Percentiles rank a stretch among this genome's conserved stretches.
phyloP scores from a whole-genome alignment of 1,140 invertebrate genomes.

The Drosophila saltans region DNA sequence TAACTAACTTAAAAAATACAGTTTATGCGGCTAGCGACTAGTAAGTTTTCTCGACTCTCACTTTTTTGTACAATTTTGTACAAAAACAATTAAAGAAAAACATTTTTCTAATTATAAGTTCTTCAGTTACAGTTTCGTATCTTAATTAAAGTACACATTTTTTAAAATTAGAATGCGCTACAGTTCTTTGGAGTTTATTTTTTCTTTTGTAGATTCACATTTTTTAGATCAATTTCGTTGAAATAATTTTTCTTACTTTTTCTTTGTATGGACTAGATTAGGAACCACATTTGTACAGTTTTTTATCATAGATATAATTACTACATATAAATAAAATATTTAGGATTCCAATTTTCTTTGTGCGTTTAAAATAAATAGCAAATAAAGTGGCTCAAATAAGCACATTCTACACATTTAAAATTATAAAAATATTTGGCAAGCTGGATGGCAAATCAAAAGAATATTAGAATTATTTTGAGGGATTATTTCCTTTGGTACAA shows the following conservation, averaged over 20 bases:
- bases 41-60: neutral
- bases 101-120: slow-evolving; percentile 1
- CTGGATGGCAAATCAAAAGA: slow-evolving; percentile 37
- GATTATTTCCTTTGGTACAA: slow-evolving; percentile 14
- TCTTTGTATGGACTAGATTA: slow-evolving; percentile 76
- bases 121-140: slow-evolving; percentile 1
- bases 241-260: slow-evolving; percentile 41
- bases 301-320: slow-evolving; percentile 62
- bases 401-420: neutral
- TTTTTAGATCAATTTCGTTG: slow-evolving; percentile 26
- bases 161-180: slow-evolving; percentile 53
- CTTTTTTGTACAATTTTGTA: neutral
- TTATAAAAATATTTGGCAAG: slow-evolving; percentile 9
- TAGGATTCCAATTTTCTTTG: slow-evolving; percentile 20
- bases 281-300: slow-evolving; percentile 83
- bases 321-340: slow-evolving; percentile 35
- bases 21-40: slow-evolving; percentile 9
- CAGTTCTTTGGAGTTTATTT: slow-evolving; percentile 57
- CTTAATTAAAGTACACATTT: slow-evolving; percentile 58
- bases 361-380: slow-evolving; percentile 25
- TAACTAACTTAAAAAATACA: slow-evolving; percentile 4
- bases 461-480: slow-evolving; percentile 1
- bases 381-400: slow-evolving; percentile 18
- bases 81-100: neutral
- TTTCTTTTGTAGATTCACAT: neutral